Conservation (phyloP, 2,113 vertebrate genomes). For the Myotis davidii region DNA sequence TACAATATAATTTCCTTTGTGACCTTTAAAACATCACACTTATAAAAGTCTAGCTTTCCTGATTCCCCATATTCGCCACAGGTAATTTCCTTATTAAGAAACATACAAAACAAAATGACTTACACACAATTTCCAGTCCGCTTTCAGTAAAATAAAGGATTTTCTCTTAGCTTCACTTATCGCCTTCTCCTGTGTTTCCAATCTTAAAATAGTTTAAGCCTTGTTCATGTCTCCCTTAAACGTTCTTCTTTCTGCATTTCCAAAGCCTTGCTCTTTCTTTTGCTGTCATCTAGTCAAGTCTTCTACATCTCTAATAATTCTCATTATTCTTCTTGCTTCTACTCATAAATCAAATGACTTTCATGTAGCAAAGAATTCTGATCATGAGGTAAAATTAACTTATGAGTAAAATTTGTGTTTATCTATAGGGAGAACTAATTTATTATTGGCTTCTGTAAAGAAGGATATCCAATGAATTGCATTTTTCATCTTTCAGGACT, state of each 20-base stretch:
- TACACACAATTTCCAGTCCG: background rate
- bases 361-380: constrained; percentile 13
- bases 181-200: background rate
- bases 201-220: background rate
- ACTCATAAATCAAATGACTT: background rate
- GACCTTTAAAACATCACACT: constrained; percentile 48
- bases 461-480: background rate
- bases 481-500: background rate
- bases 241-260: background rate
- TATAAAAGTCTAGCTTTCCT: constrained; percentile 28
- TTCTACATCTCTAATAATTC: background rate
- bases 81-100: constrained; percentile 32
- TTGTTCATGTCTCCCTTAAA: background rate
- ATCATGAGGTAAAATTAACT: background rate
- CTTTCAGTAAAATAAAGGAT: constrained; percentile 11
- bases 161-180: constrained; percentile 22
- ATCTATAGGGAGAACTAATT: background rate
- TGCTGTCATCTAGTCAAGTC: background rate
- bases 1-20: constrained; percentile 61
- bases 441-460: background rate
- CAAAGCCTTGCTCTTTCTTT: background rate
- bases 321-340: background rate
- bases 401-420: constrained; percentile 26
- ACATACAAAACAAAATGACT: background rate
- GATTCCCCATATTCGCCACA: constrained; percentile 6